Percentiles rank a stretch among this genome's conserved stretches.
phyloP scores from a whole-genome alignment of 1,140 invertebrate genomes.

The Paraescarpia echinospica region DNA sequence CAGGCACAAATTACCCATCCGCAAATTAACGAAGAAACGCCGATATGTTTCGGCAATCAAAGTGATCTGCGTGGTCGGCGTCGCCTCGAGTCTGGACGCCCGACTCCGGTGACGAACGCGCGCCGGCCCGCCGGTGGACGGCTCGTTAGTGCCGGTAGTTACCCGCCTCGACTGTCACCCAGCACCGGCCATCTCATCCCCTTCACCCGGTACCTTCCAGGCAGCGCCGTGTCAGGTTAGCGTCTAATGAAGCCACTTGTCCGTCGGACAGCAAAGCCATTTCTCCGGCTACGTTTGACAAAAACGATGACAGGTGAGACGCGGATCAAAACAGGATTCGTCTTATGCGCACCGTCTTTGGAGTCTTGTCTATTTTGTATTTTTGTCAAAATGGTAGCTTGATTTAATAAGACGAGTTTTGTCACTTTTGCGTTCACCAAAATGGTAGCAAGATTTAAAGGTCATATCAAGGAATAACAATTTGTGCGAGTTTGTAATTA shows the following conservation, averaged over 20 bases:
- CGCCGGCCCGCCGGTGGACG: neutral
- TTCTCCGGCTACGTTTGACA: neutral
- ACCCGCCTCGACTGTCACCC: neutral
- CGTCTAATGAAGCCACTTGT: neutral
- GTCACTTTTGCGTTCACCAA: no score
- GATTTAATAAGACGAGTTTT: no score
- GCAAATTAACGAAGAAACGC: neutral
- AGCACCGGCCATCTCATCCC: neutral
- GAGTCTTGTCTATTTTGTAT: no score
- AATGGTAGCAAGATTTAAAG: no score
- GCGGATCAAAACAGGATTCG: no score
- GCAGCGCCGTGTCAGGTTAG: neutral
- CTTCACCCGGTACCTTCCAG: neutral
- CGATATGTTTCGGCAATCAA: neutral
- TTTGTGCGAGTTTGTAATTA: no score
- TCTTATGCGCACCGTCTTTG: no score
- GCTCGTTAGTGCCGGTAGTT: neutral
- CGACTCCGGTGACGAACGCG: neutral
- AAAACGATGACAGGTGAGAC: neutral
- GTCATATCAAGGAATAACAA: no score
- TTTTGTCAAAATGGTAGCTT: no score
- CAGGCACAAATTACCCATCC: neutral
- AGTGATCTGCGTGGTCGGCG: neutral
- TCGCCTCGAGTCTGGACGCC: neutral
- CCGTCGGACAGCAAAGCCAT: neutral